Evolutionary conservation across 2,888 invertebrate species (phyloP).

Genomic region (Leptarthrus brevirostris): DNA sequence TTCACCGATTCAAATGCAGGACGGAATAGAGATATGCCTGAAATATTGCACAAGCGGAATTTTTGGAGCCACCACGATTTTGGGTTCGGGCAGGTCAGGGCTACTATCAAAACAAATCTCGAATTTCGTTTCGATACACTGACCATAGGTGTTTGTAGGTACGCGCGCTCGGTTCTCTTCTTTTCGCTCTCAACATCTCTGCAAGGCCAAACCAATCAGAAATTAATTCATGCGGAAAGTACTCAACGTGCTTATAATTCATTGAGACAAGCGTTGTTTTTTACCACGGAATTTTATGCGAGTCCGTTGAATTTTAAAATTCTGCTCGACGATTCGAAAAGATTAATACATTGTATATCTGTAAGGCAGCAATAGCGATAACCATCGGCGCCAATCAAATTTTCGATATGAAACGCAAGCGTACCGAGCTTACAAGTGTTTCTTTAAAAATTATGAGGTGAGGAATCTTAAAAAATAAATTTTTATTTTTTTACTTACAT

Average conservation of each 20-base stretch:
- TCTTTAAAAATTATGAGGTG: too few relatives aligned
- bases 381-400: too few relatives aligned
- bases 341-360: too few relatives aligned
- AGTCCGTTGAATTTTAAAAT: too few relatives aligned
- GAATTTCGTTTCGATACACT: too few relatives aligned
- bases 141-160: neutral
- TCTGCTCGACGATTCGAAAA: too few relatives aligned
- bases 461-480: too few relatives aligned
- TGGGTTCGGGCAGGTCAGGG: conserved; percentile 51
- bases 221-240: conserved; percentile 21
- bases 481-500: too few relatives aligned
- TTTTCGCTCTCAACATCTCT: neutral
- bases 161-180: neutral
- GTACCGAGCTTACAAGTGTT: too few relatives aligned
- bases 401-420: too few relatives aligned
- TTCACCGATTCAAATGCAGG: conserved; percentile 31
- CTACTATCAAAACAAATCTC: conserved; percentile 50
- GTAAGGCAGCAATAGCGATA: too few relatives aligned
- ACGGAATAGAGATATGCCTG: neutral
- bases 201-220: neutral
- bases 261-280: conserved; percentile 7
- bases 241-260: conserved; percentile 27
- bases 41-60: neutral
- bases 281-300: neutral
- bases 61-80: conserved; percentile 16